Conservation (phyloP, 2,797 vertebrate species). For the Pseudochirops cupreus region DNA sequence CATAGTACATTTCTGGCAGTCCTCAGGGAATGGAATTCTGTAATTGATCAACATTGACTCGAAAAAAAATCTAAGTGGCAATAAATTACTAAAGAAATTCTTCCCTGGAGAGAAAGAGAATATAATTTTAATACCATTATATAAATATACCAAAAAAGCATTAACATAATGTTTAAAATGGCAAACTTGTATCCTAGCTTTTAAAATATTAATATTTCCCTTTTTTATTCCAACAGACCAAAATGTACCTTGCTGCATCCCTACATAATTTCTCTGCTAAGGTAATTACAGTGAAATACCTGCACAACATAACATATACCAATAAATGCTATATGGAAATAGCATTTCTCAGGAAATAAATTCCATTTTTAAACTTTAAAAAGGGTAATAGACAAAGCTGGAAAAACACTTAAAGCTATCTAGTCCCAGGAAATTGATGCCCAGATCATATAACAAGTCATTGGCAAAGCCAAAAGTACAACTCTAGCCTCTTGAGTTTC, state of each 20-base stretch:
- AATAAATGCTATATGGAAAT: neutral
- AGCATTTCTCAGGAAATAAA: neutral
- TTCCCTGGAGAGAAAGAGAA: slow-evolving; percentile 51
- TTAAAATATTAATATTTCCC: neutral
- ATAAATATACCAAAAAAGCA: slow-evolving; percentile 11
- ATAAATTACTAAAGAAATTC: slow-evolving; percentile 51
- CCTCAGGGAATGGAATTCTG: slow-evolving; percentile 23
- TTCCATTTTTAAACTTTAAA: neutral
- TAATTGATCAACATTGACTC: slow-evolving; percentile 55
- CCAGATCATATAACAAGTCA: neutral
- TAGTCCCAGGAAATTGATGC: neutral
- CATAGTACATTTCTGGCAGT: slow-evolving; percentile 47
- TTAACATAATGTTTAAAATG: neutral
- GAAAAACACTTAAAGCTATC: neutral
- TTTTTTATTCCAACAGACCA: neutral
- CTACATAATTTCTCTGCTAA: neutral
- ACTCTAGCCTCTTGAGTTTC: neutral
- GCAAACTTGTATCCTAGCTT: neutral
- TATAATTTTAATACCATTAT: slow-evolving; percentile 22
- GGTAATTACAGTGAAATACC: neutral
- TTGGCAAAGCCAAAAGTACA: neutral
- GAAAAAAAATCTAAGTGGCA: slow-evolving; percentile 43
- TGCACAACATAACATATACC: neutral
- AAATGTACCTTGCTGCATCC: neutral
- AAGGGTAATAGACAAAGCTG: neutral